Percentiles rank a stretch among this genome's conserved stretches.
Conservation (phyloP, 1,140 invertebrate genomes). For the Stegodyphus dumicola region DNA sequence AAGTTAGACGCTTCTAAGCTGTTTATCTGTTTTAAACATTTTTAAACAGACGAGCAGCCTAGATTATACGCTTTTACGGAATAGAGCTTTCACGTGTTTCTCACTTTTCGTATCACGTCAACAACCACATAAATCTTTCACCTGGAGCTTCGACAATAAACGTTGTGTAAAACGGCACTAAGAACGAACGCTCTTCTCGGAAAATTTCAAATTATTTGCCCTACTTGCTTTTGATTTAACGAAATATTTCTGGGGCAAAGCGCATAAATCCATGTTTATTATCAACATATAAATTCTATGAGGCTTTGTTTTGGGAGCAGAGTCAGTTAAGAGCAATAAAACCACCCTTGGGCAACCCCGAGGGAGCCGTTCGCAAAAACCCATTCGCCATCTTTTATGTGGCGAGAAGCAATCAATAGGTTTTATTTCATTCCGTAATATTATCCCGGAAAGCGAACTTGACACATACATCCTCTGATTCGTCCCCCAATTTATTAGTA, state of each 20-base stretch:
- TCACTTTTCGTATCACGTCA: neutral
- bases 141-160: neutral
- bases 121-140: conserved; percentile 26
- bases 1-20: too few species aligned
- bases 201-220: conserved; percentile 51
- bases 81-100: too few species aligned
- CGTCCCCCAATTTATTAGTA: conserved; percentile 46
- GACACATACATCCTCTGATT: conserved; percentile 44
- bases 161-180: conserved; percentile 23
- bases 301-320: conserved; percentile 44
- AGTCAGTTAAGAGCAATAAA: conserved; percentile 61
- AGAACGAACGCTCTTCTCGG: neutral
- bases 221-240: conserved; percentile 58
- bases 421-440: conserved; percentile 60
- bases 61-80: too few species aligned
- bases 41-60: too few species aligned
- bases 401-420: conserved; percentile 60
- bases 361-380: conserved; percentile 54
- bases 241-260: conserved; percentile 53
- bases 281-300: conserved; percentile 59
- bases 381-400: conserved; percentile 61
- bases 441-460: conserved; percentile 33
- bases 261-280: conserved; percentile 60
- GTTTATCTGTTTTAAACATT: too few species aligned
- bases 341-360: conserved; percentile 41